These are phyloP conservation scores for Illadopsis cleaveri DNA, from an alignment of 2,113 vertebrate genomes.

Conservation along the genomic window DNA sequence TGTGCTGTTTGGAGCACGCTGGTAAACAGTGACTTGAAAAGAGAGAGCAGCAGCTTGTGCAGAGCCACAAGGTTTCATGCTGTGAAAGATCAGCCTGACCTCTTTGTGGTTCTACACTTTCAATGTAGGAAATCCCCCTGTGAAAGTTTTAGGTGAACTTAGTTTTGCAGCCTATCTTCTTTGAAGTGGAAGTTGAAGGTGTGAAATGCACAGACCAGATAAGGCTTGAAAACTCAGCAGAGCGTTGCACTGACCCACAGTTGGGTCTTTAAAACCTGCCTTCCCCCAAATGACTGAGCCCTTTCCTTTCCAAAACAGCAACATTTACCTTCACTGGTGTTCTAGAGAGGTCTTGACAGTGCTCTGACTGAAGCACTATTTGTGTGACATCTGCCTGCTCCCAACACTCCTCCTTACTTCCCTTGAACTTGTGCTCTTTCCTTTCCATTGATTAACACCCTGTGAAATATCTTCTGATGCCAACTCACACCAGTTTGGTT, in stretches of 20 bases:
- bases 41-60: background rate
- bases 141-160: constrained; percentile 30
- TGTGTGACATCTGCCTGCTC: background rate
- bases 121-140: background rate
- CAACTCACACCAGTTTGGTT: background rate
- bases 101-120: background rate
- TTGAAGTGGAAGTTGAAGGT: background rate
- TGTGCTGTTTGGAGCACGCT: background rate
- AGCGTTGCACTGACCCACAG: background rate
- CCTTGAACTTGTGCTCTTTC: background rate
- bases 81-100: background rate
- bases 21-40: background rate
- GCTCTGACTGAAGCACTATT: background rate
- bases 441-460: background rate
- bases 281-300: background rate
- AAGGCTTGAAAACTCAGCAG: background rate
- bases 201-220: background rate
- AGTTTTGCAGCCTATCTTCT: background rate
- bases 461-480: background rate
- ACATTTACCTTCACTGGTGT: background rate
- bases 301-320: background rate
- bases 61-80: background rate
- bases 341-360: background rate
- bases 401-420: background rate
- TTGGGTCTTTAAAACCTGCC: background rate